These are phyloP conservation scores for Sorex maritimensis DNA, from an alignment of 2,797 vertebrate genomes.

Conservation along the genomic window DNA sequence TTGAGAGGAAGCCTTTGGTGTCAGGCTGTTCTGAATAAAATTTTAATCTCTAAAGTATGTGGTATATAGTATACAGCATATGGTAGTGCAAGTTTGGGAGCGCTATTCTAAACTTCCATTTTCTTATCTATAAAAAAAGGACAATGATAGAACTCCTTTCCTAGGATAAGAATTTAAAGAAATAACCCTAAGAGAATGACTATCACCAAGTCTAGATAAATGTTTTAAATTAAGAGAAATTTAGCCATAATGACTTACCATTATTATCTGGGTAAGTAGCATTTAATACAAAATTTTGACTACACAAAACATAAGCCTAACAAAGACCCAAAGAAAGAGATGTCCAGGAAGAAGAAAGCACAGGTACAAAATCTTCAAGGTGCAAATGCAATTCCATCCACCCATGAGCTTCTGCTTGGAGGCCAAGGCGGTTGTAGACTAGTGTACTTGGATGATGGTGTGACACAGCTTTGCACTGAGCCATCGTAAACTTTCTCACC, in stretches of 20 bases:
- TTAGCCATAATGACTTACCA: background rate
- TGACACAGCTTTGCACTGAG: background rate
- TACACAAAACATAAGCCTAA: background rate
- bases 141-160: constrained; percentile 28
- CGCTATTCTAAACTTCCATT: background rate
- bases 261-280: background rate
- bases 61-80: background rate
- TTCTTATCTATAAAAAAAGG: constrained; percentile 46
- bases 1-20: background rate
- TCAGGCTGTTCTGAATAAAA: background rate
- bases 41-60: background rate
- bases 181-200: background rate
- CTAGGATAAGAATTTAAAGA: background rate
- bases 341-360: background rate
- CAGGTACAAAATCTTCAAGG: background rate
- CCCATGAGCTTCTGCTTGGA: background rate
- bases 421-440: background rate
- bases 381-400: background rate
- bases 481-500: too few relatives aligned
- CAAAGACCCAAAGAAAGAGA: constrained; percentile 50
- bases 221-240: constrained; percentile 36
- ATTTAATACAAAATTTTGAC: background rate
- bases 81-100: background rate
- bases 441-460: background rate
- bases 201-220: background rate